Evolutionary conservation across 2,888 invertebrate species (phyloP), one percentile per base, ranked within the genome.

Genomic region (Tromatobia lineatoria): DNA sequence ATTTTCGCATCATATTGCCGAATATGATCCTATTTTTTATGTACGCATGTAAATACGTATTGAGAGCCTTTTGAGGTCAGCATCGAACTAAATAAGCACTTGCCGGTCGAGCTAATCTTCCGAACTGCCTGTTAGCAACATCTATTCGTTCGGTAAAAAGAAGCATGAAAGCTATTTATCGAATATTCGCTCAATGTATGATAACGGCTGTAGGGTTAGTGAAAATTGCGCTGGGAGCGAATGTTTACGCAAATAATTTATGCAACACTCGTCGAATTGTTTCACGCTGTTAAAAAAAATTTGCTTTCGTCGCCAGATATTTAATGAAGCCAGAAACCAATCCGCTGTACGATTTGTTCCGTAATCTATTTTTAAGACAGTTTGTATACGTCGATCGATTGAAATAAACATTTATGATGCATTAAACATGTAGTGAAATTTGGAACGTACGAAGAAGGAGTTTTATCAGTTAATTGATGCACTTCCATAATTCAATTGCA

Each of bases 11-110:
- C 57, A 45, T 61, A 54, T 73, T 15, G 7, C 73, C n/a, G 13
- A 64, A 73, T 54, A 23, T 61, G 59, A 57, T 61, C 42, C 71
- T 83, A 80, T 80, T 47, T 83, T 76, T 83, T 83, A 42, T 18
- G 67, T 80, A 80, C 59, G 54, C 38, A 66, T 84, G 84, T 84
- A 84, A 81, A 84, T 84, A 84, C 4, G 45, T 59, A 50, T 67
- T 71, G 50, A 73, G 13, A 42, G 50, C 52, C 54, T 23, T 47
- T 25, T 20, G 42, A 67, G 52, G 42, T 18, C n/a, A 67, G 23
- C 64, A 77, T 78, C 73, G 78, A 78, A 70, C 47, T 59, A 54
- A 23, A 18, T 23, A 25, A 25, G 8, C 45, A 50, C 29, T 71
- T 57, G 42, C 23, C 64, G 18, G 11, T 47, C 11, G 52, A 75